Evolutionary conservation across 2,797 vertebrate species (phyloP).

Genomic region (Rhadinocentrus ornatus): DNA sequence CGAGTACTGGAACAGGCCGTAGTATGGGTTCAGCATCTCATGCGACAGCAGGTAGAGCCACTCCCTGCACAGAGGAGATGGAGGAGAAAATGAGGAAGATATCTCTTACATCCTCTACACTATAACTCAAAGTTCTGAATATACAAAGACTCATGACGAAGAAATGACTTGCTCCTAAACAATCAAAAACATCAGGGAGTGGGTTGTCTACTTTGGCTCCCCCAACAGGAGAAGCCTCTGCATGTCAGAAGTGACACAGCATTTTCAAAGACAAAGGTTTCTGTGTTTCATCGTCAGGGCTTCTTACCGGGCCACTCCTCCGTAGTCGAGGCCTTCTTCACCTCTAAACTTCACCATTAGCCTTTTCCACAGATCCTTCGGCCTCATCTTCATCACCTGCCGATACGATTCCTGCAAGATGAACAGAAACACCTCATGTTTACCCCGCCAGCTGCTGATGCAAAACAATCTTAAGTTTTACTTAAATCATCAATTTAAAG

Average conservation of each 20-base stretch:
- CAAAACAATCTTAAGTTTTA: no score
- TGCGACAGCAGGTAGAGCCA: constrained; percentile 98
- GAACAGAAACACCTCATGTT: neutral
- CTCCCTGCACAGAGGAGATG: constrained; percentile 80
- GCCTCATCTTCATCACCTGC: constrained; percentile 99
- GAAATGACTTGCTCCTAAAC: neutral
- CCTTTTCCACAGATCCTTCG: constrained; percentile 97
- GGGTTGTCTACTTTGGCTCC: constrained; percentile 5
- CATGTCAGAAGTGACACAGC: neutral
- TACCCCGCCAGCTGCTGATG: neutral
- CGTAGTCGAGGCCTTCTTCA: constrained; percentile 97
- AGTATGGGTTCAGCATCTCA: constrained; percentile 98
- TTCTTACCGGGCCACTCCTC: constrained; percentile 94
- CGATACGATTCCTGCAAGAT: constrained; percentile 92
- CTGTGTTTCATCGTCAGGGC: neutral
- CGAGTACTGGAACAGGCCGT: constrained; percentile 98
- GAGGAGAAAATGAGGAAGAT: neutral
- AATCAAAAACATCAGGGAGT: neutral
- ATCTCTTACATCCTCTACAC: neutral
- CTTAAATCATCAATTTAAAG: no score
- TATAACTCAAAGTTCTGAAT: neutral
- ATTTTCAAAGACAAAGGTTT: neutral
- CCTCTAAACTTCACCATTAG: constrained; percentile 99
- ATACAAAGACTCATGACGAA: neutral
- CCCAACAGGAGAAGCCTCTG: constrained; percentile 13